Evolutionary conservation across 2,888 invertebrate genomes (phyloP), one percentile per base, ranked within the genome.

Genomic region (Erebia aethiops): DNA sequence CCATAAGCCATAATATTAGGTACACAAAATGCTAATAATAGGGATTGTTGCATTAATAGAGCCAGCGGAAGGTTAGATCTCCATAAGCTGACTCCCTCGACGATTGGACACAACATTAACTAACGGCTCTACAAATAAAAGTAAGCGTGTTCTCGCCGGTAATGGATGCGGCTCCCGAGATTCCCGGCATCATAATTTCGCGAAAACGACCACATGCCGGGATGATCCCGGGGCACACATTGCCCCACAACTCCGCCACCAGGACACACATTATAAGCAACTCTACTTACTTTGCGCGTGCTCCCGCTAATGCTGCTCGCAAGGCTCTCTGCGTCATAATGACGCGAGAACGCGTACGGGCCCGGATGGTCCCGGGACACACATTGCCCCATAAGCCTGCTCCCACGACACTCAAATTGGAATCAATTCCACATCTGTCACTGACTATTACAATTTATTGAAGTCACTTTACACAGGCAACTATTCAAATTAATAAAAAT

Each of bases 371-470:
- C 89, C 90, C 95, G 95, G 92, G 96, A 96, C 92, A 95, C 95
- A 94, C 96, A 96, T 96, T 96, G 96, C 95, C 96, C 96, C 96
- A 96, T 96, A 95, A 82, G 94, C 89, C 82, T 83, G 84, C 76
- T 75, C 77, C 77, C 79, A 78, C 78, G 68, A 67, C 56, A 72
- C 74, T 73, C 75, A 76, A 79, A 78, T 74, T 69, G 66, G 69
- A 70, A 79, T 77, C 79, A 79, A 77, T 75, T 68, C 72, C 77
- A 78, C 79, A 78, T 74, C 57, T 73, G 64, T 52, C 69, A 71
- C 69, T 64, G 13, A 58, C n/a, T 41, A 49, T 71, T 69, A 51
- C 49, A 67, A 70, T 63, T 56, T 41, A 54, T 67, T 46, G 21
- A 52, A n/a, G 7, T 49, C 72, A 72, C 72, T 60, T 58, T 66